Conservation (phyloP, 2,888 invertebrate species). For the Kryphioiulus occultus region DNA sequence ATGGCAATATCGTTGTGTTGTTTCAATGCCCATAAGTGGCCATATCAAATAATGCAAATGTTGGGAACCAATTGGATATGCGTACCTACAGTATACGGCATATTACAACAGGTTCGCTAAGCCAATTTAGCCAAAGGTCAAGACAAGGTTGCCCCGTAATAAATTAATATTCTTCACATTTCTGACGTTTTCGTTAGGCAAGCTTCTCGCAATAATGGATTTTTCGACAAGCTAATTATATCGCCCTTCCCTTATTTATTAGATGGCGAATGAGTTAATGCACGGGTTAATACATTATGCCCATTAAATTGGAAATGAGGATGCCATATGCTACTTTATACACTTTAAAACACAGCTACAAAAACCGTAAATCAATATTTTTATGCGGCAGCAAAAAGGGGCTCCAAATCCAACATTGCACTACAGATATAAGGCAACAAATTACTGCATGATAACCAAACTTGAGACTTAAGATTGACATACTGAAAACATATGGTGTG, state of each 20-base stretch:
- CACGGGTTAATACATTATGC: neutral
- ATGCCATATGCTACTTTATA: constrained; percentile 1
- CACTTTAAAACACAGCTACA: neutral
- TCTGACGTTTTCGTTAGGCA: neutral
- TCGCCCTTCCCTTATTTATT: constrained; percentile 16
- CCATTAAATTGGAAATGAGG: neutral
- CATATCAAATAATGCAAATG: neutral
- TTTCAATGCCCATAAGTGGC: neutral
- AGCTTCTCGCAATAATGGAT: neutral
- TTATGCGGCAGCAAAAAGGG: neutral
- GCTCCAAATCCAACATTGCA: neutral
- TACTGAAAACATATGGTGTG: too few species aligned
- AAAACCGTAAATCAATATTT: neutral
- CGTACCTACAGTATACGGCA: neutral
- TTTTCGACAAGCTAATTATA: constrained; percentile 26
- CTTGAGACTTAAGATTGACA: too few species aligned
- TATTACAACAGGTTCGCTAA: neutral
- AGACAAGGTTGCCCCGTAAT: neutral
- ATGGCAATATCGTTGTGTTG: neutral
- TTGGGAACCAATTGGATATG: neutral
- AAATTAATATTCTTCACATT: neutral
- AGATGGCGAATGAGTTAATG: neutral
- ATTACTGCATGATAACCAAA: too few species aligned
- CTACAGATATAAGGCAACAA: too few species aligned
- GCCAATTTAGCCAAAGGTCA: neutral